phyloP scores from a whole-genome alignment of 2,797 vertebrate genomes.

The Enoplosus armatus region DNA sequence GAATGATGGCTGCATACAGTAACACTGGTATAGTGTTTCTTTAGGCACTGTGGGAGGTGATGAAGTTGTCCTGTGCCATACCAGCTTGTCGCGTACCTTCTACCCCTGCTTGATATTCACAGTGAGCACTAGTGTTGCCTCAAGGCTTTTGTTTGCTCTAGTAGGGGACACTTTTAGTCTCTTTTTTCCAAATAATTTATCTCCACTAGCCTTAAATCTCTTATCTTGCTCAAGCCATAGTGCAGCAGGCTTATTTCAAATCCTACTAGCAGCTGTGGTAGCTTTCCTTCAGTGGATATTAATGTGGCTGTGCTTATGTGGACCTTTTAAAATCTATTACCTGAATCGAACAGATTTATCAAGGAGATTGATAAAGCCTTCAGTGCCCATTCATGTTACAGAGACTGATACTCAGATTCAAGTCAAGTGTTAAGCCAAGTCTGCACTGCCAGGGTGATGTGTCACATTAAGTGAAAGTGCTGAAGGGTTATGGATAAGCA shows the following conservation, averaged over 20 bases:
- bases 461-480: neutral
- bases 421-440: neutral
- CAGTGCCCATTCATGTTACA: slow-evolving; percentile 11
- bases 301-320: slow-evolving; percentile 14
- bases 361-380: neutral
- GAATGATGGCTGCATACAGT: slow-evolving; percentile 9
- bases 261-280: neutral
- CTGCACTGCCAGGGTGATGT: neutral
- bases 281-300: slow-evolving; percentile 19
- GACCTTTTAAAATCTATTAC: slow-evolving; percentile 25
- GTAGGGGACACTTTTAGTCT: neutral
- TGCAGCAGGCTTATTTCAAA: slow-evolving; percentile 14
- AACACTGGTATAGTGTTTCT: slow-evolving; percentile 17
- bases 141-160: slow-evolving; percentile 3
- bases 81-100: neutral
- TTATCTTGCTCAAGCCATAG: neutral
- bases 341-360: slow-evolving; percentile 27
- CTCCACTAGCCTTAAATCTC: neutral
- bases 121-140: neutral
- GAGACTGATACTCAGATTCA: neutral
- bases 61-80: neutral
- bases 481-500: neutral
- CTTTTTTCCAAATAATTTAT: slow-evolving; percentile 9
- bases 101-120: slow-evolving; percentile 3
- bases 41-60: slow-evolving; percentile 11